Percentiles rank a stretch among this genome's conserved stretches.
These are phyloP conservation scores for Chironomus striatipennis DNA, from an alignment of 1,140 invertebrate species.

Conservation along the genomic window DNA sequence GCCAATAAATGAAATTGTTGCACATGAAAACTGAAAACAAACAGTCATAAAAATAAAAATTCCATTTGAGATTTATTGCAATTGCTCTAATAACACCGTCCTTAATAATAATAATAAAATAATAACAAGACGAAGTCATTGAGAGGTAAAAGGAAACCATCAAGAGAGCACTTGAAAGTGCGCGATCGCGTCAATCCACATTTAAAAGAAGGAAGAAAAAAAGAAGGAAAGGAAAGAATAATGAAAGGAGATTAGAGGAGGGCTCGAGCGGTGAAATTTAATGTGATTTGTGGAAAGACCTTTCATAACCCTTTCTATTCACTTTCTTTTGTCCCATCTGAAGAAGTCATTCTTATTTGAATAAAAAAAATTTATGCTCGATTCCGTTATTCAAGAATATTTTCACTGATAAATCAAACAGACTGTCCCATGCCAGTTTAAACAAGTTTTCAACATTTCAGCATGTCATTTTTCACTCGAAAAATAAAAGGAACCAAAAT, in stretches of 20 bases:
- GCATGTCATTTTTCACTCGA: constrained; percentile 7
- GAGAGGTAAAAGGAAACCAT: neutral
- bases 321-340: neutral
- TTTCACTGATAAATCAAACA: neutral
- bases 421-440: neutral
- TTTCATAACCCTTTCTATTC: neutral
- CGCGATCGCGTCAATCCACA: constrained; percentile 6
- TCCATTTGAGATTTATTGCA: too few species aligned
- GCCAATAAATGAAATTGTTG: too few species aligned
- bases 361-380: neutral
- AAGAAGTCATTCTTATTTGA: constrained; percentile 7
- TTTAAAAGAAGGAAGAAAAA: too few species aligned
- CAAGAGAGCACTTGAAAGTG: neutral
- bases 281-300: constrained; percentile 1
- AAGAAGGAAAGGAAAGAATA: neutral
- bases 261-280: constrained; percentile 11
- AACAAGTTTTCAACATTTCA: neutral
- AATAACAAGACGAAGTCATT: neutral
- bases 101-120: neutral
- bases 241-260: neutral
- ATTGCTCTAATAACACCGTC: too few species aligned
- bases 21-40: too few species aligned
- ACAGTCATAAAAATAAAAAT: too few species aligned
- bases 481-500: neutral
- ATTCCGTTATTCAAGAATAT: neutral